These are phyloP conservation scores for Alsophila aescularia DNA, from an alignment of 2,888 invertebrate species.

Conservation along the genomic window DNA sequence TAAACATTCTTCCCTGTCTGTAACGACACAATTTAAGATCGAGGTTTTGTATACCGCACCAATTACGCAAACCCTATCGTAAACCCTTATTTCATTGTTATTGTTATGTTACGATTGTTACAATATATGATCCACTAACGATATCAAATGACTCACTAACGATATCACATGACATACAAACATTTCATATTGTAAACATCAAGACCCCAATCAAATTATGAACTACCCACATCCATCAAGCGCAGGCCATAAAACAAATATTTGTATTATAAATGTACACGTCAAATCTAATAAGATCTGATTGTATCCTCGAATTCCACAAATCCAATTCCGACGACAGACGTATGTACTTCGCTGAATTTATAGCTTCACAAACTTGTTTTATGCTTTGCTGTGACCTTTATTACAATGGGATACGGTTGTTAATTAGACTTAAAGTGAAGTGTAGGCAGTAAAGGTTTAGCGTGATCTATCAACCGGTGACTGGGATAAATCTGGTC, in stretches of 20 bases:
- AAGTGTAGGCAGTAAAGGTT: conserved; percentile 22
- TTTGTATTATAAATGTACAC: conserved; percentile 24
- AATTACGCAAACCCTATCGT: background rate
- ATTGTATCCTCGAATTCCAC: conserved; percentile 33
- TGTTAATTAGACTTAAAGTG: conserved; percentile 7
- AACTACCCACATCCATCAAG: background rate
- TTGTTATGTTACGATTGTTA: background rate
- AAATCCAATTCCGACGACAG: conserved; percentile 33
- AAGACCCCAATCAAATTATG: background rate
- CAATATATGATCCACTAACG: background rate
- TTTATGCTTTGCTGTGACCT: conserved; percentile 7
- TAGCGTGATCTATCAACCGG: conserved; percentile 50
- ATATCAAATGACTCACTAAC: background rate
- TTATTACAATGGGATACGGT: conserved; percentile 30
- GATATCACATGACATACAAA: no score
- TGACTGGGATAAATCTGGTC: conserved; percentile 51
- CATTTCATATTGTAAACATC: background rate
- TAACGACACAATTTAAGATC: no score
- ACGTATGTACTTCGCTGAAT: conserved; percentile 24
- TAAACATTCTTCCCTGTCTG: no score
- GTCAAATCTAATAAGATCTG: conserved; percentile 35
- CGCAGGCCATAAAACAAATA: background rate
- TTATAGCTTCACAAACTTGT: conserved; percentile 26
- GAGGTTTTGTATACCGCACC: no score
- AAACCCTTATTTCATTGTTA: background rate